Percentiles rank a stretch among this genome's conserved stretches.
Conservation (phyloP, 2,113 vertebrate genomes). For the Ceyx cyanopectus region DNA sequence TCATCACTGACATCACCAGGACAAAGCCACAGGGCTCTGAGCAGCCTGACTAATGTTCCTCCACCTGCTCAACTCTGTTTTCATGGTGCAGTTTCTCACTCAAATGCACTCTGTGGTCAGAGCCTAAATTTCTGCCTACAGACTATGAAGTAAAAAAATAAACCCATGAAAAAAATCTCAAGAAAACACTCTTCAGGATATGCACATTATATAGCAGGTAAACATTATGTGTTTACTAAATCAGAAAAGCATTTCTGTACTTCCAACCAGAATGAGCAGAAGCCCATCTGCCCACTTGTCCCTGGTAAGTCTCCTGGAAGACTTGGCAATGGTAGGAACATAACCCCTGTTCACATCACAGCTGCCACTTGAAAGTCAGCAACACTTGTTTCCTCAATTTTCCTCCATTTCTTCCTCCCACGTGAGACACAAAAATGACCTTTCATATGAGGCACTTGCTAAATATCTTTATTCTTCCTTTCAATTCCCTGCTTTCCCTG, state of each 20-base stretch:
- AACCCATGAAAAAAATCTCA: background rate
- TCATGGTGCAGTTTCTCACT: background rate
- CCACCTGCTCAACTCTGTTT: background rate
- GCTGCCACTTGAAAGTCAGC: background rate
- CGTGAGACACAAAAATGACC: conserved; percentile 1
- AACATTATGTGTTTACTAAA: background rate
- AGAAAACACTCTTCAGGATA: background rate
- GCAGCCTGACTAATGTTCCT: background rate
- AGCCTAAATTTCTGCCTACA: background rate
- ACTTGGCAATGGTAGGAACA: background rate
- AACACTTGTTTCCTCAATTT: background rate
- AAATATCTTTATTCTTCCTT: conserved; percentile 22
- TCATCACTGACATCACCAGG: background rate
- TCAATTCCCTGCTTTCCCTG: conserved; percentile 5
- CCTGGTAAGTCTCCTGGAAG: background rate
- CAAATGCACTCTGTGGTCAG: background rate
- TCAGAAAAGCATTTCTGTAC: background rate
- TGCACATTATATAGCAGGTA: background rate
- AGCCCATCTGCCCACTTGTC: background rate
- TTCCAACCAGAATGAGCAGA: background rate
- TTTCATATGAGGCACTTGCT: background rate
- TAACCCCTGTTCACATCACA: background rate
- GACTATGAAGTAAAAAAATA: background rate
- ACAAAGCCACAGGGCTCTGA: background rate
- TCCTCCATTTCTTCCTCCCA: background rate